Percentiles rank a stretch among this genome's conserved stretches.
phyloP scores from a whole-genome alignment of 1,140 invertebrate species.

The Calliopsis andreniformis region DNA sequence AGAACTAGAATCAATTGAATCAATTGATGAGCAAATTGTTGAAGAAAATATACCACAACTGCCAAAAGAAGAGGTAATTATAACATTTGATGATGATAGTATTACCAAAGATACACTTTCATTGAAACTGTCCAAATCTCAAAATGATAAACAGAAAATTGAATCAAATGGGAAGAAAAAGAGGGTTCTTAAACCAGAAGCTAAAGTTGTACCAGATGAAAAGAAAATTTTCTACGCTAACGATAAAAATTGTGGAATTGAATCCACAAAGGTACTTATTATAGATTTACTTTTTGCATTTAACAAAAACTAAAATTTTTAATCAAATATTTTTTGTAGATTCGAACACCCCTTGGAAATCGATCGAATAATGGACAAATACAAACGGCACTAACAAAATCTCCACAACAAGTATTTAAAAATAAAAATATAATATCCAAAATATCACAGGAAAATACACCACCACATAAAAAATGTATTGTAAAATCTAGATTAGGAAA shows the following conservation, averaged over 20 bases:
- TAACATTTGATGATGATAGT: constrained; percentile 66
- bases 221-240: constrained; percentile 42
- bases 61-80: constrained; percentile 64
- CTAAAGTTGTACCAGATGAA: constrained; percentile 48
- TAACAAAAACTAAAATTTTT: background rate
- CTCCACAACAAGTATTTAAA: constrained; percentile 63
- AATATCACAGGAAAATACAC: constrained; percentile 74
- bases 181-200: constrained; percentile 31
- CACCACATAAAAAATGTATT: constrained; percentile 61
- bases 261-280: constrained; percentile 57
- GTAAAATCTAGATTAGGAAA: constrained; percentile 64
- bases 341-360: constrained; percentile 74
- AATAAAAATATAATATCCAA: constrained; percentile 59
- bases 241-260: constrained; percentile 48
- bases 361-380: constrained; percentile 70
- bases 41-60: constrained; percentile 9
- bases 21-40: background rate
- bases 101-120: constrained; percentile 4
- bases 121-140: constrained; percentile 36
- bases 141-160: constrained; percentile 38
- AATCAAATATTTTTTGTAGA: constrained; percentile 53
- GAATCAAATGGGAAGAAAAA: constrained; percentile 42
- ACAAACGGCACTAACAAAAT: constrained; percentile 55
- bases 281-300: constrained; percentile 8
- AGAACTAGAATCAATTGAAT: constrained; percentile 8